Percentiles rank a stretch among this genome's conserved stretches.
phyloP scores from a whole-genome alignment of 2,888 invertebrate species.

The Drosophila cognata region DNA sequence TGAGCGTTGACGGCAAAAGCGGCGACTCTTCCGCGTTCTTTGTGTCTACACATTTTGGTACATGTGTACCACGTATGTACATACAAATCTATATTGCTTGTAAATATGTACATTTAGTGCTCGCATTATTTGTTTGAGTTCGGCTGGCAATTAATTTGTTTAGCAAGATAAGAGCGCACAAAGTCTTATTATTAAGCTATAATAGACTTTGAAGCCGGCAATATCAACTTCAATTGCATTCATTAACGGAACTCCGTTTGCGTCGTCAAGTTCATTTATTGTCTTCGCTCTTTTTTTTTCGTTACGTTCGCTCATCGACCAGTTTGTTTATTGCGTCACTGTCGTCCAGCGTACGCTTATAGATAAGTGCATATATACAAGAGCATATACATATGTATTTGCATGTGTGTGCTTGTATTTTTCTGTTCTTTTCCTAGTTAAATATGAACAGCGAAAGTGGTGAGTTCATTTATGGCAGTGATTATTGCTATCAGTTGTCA shows the following conservation, averaged over 20 bases:
- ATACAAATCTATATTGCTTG: neutral
- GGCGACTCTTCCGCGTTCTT: conserved; percentile 26
- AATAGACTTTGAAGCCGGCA: conserved; percentile 16
- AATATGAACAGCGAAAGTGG: conserved; percentile 58
- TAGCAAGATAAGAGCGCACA: conserved; percentile 6
- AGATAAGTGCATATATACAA: neutral
- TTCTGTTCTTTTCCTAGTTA: conserved; percentile 10
- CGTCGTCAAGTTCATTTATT: conserved; percentile 29
- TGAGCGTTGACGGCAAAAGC: conserved; percentile 37
- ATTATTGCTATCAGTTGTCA: neutral
- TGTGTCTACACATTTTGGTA: conserved; percentile 11
- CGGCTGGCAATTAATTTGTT: conserved; percentile 33
- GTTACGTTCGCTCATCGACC: conserved; percentile 5
- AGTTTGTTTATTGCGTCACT: conserved; percentile 9
- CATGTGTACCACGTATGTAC: neutral
- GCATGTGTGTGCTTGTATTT: neutral
- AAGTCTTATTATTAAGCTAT: conserved; percentile 12
- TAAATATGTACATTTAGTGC: conserved; percentile 20
- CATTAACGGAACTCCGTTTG: conserved; percentile 29
- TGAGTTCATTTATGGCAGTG: conserved; percentile 40
- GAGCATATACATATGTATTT: neutral
- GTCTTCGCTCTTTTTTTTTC: conserved; percentile 7
- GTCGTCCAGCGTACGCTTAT: conserved; percentile 4
- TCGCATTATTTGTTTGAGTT: conserved; percentile 36
- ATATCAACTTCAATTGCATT: neutral